These are phyloP conservation scores for Cephus cinctus DNA, from an alignment of 1,140 invertebrate species.

Conservation along the genomic window DNA sequence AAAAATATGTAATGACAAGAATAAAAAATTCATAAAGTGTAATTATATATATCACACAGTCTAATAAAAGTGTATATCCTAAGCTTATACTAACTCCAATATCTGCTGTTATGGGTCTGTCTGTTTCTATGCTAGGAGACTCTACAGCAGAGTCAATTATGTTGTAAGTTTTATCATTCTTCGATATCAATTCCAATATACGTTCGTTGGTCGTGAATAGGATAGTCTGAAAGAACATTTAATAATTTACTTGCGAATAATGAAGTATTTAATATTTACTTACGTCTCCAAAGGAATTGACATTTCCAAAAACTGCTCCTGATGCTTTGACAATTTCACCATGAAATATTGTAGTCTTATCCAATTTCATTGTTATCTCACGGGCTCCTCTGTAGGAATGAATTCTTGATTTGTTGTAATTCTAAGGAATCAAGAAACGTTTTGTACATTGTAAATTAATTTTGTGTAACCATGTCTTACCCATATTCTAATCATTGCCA, in stretches of 20 bases:
- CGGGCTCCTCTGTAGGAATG: conserved; percentile 75
- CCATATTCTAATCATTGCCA: conserved; percentile 79
- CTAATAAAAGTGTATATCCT: no score
- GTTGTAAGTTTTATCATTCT: conserved; percentile 69
- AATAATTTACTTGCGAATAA: conserved; percentile 3
- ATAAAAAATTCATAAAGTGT: no score
- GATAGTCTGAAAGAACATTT: conserved; percentile 67
- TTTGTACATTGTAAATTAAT: conserved; percentile 10
- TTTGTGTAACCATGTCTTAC: conserved; percentile 59
- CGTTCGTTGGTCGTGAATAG: conserved; percentile 75
- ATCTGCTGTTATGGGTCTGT: conserved; percentile 61
- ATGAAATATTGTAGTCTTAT: conserved; percentile 68
- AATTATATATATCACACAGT: no score
- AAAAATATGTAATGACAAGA: no score
- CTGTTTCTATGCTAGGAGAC: conserved; percentile 35
- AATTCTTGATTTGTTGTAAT: conserved; percentile 84
- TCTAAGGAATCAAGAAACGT: conserved; percentile 64
- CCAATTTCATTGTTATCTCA: conserved; percentile 69
- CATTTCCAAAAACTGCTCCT: conserved; percentile 68
- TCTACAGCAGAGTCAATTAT: conserved; percentile 45
- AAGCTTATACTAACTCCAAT: conserved; percentile 32
- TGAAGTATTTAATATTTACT: conserved; percentile 40
- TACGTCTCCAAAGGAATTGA: conserved; percentile 78
- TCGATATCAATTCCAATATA: conserved; percentile 72
- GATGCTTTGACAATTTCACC: conserved; percentile 79